Conservation (phyloP, 2,113 vertebrate species). For the Uropsilus gracilis region DNA sequence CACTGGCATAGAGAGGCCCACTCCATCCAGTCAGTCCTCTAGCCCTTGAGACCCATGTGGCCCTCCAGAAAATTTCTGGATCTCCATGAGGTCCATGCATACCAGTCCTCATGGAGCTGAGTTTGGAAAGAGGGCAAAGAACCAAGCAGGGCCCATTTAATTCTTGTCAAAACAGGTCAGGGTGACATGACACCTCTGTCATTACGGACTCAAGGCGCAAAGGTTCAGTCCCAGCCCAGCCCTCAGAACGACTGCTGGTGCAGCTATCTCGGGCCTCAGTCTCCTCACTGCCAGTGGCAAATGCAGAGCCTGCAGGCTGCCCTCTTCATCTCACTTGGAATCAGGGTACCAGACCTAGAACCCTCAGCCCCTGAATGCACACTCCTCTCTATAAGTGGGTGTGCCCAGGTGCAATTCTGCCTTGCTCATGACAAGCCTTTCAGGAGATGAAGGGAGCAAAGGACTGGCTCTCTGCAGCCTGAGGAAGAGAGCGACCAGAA, state of each 20-base stretch:
- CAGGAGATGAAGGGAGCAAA: neutral
- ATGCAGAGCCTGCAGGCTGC: neutral
- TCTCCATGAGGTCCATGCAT: accelerated
- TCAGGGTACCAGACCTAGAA: neutral
- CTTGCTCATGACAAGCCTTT: neutral
- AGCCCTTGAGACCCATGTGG: neutral
- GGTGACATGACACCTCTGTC: too few species aligned
- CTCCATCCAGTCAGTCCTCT: neutral
- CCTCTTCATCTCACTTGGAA: neutral
- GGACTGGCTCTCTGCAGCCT: neutral
- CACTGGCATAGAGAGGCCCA: neutral
- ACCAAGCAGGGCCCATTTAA: neutral
- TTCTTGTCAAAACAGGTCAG: neutral
- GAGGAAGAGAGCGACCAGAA: neutral
- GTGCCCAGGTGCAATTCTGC: neutral
- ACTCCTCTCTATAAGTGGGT: neutral
- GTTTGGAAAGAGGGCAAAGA: neutral
- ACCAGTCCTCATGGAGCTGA: too few species aligned
- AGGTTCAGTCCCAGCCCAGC: neutral
- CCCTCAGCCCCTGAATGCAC: neutral
- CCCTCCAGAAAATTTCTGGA: neutral
- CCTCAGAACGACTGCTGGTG: too few species aligned
- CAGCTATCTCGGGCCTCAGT: too few species aligned
- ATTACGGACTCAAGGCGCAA: neutral
- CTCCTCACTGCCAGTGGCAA: too few species aligned